phyloP scores from a whole-genome alignment of 1,140 invertebrate species.

The Samia ricini region DNA sequence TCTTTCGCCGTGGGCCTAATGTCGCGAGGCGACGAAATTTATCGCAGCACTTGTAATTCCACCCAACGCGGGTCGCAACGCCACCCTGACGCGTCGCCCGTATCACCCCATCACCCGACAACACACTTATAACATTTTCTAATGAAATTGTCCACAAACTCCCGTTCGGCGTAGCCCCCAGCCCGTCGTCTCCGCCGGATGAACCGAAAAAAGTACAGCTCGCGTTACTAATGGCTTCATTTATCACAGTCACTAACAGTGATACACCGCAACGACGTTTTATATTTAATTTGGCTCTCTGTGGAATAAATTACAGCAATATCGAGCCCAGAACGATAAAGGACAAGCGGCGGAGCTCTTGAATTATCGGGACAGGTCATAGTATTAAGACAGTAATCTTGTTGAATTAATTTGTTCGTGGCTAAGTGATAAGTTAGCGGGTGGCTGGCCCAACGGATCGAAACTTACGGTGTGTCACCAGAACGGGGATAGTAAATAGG shows the following conservation, averaged over 20 bases:
- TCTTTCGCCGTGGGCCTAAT: slow-evolving; percentile 61
- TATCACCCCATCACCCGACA: slow-evolving; percentile 57
- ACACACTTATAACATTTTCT: slow-evolving; percentile 74
- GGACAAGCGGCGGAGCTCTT: slow-evolving; percentile 53
- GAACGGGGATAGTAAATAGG: slow-evolving; percentile 34
- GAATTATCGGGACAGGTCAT: slow-evolving; percentile 61
- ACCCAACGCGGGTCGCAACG: slow-evolving; percentile 41
- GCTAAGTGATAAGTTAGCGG: slow-evolving; percentile 71
- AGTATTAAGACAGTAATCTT: slow-evolving; percentile 57
- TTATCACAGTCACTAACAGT: slow-evolving; percentile 77
- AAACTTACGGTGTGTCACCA: slow-evolving; percentile 43
- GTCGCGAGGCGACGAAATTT: slow-evolving; percentile 69
- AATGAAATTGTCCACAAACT: slow-evolving; percentile 77
- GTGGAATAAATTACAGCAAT: slow-evolving; percentile 73
- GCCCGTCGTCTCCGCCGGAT: slow-evolving; percentile 62
- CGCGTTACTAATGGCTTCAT: slow-evolving; percentile 76
- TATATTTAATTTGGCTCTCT: slow-evolving; percentile 76
- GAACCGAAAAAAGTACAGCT: slow-evolving; percentile 75
- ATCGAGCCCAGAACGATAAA: slow-evolving; percentile 67
- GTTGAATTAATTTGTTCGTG: slow-evolving; percentile 69
- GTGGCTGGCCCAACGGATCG: slow-evolving; percentile 37
- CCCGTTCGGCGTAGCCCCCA: slow-evolving; percentile 55
- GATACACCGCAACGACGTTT: slow-evolving; percentile 75
- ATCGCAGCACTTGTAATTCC: slow-evolving; percentile 70
- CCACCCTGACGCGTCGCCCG: slow-evolving; percentile 42